phyloP scores from a whole-genome alignment of 2,797 vertebrate genomes.

The Anguilla pacifica region DNA sequence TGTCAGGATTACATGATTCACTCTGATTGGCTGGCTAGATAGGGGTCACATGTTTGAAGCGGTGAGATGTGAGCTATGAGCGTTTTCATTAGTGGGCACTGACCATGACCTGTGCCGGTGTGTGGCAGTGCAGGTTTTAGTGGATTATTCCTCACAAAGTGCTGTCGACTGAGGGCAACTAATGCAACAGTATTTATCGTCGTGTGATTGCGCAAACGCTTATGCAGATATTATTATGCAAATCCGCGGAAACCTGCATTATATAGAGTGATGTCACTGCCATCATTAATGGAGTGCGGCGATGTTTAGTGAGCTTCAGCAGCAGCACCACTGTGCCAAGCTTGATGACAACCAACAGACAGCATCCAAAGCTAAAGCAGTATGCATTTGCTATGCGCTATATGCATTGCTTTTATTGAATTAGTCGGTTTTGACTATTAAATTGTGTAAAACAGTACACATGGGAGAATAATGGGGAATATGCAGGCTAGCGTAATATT shows the following conservation, averaged over 20 bases:
- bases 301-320: background rate
- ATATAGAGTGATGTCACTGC: background rate
- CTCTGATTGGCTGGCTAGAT: too few relatives aligned
- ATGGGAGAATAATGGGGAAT: background rate
- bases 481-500: background rate
- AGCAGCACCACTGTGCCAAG: background rate
- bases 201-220: background rate
- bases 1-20: too few relatives aligned
- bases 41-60: too few relatives aligned
- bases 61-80: too few relatives aligned
- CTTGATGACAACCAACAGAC: background rate
- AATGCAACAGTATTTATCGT: background rate
- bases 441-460: background rate
- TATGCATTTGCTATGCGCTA: background rate
- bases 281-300: background rate
- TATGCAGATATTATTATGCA: constrained; percentile 6
- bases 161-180: background rate
- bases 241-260: background rate
- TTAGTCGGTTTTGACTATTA: background rate
- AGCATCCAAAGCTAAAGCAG: background rate
- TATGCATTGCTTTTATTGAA: background rate
- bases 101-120: background rate
- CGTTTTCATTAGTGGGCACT: background rate
- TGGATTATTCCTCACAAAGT: background rate
- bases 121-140: background rate